Conservation (phyloP, 2,113 vertebrate species). For the Megaceryle maxima region DNA sequence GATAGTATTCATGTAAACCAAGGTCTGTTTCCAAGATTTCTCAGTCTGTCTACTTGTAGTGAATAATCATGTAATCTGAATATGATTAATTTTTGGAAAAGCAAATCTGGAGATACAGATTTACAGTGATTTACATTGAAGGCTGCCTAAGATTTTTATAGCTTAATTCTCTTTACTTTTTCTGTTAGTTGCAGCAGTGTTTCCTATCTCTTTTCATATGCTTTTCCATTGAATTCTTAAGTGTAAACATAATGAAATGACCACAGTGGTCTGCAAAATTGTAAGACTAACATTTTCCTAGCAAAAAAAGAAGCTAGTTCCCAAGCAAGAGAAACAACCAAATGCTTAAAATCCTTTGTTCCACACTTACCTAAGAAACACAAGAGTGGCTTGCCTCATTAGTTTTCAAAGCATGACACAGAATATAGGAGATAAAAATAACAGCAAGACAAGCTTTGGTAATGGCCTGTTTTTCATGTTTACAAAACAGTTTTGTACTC, state of each 20-base stretch:
- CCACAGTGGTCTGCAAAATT: not conserved
- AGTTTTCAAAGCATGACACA: slow-evolving; percentile 42
- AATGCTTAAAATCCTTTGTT: not conserved
- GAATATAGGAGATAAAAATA: not conserved
- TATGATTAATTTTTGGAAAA: not conserved
- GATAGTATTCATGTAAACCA: not conserved
- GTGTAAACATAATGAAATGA: not conserved
- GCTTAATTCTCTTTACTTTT: not conserved
- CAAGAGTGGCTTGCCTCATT: not conserved
- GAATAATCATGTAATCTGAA: not conserved
- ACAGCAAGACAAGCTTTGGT: slow-evolving; percentile 18
- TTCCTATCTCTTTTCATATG: not conserved
- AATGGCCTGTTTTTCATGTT: slow-evolving; percentile 1
- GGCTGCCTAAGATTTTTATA: not conserved
- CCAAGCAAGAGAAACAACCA: not conserved
- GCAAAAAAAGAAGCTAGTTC: not conserved
- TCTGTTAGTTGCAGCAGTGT: not conserved
- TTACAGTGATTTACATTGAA: not conserved
- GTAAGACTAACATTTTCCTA: not conserved
- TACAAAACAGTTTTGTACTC: not conserved
- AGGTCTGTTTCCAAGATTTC: not conserved
- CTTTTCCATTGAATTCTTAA: not conserved
- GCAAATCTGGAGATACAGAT: not conserved
- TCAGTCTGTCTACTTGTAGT: not conserved
- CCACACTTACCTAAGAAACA: not conserved